Percentiles rank a stretch among this genome's conserved stretches.
phyloP scores from a whole-genome alignment of 2,113 vertebrate species.

The Oncorhynchus keta region DNA sequence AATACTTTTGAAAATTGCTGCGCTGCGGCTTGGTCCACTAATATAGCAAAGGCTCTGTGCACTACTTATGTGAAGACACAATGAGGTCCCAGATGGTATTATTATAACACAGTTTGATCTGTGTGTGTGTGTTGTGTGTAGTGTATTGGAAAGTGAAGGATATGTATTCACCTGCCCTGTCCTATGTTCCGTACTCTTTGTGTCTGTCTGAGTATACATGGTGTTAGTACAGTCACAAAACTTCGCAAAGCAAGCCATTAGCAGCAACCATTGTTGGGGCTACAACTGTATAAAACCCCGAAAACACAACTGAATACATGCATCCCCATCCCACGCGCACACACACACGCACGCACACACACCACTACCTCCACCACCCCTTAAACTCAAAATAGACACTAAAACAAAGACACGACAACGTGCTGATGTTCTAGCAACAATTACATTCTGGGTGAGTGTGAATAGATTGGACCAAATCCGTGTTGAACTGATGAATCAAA shows the following conservation, averaged over 20 bases:
- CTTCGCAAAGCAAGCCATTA: slow-evolving; percentile 23
- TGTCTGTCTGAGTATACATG: slow-evolving; percentile 29
- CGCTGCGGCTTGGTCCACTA: slow-evolving; percentile 28
- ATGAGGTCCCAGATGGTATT: slow-evolving; percentile 57
- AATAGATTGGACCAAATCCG: slow-evolving; percentile 3
- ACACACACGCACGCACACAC: too few relatives aligned
- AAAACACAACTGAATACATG: background rate
- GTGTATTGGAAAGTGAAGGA: slow-evolving; percentile 9
- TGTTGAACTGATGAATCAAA: slow-evolving; percentile 19
- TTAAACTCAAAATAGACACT: background rate
- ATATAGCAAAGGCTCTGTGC: slow-evolving; percentile 32
- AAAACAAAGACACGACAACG: background rate
- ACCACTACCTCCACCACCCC: background rate
- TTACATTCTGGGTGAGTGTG: background rate
- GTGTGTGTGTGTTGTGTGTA: slow-evolving; percentile 1
- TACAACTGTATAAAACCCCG: slow-evolving; percentile 24
- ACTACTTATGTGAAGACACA: slow-evolving; percentile 16
- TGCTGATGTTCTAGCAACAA: background rate
- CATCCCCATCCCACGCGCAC: too few relatives aligned
- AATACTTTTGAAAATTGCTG: background rate
- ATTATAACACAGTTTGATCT: slow-evolving; percentile 60
- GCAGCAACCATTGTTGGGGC: background rate
- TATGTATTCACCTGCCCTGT: slow-evolving; percentile 3
- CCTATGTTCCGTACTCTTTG: slow-evolving; percentile 33
- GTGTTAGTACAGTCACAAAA: slow-evolving; percentile 9